These are phyloP conservation scores for Gila orcuttii DNA, from an alignment of 2,113 vertebrate species.

Conservation along the genomic window DNA sequence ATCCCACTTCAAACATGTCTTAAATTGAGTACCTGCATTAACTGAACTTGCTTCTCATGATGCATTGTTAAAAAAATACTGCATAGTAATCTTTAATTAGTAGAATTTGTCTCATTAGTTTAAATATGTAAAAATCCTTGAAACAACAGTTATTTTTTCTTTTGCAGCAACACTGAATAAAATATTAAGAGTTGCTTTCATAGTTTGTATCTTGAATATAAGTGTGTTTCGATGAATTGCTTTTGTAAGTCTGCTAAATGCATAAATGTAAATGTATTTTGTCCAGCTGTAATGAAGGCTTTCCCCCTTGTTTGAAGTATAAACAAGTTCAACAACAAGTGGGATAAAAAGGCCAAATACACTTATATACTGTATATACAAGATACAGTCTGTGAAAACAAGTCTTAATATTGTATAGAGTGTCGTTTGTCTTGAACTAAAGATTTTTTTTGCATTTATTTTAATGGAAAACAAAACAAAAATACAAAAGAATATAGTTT, in stretches of 20 bases:
- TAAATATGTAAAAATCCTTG: not conserved
- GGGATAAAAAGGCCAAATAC: not conserved
- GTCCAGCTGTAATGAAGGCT: not conserved
- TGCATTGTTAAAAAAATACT: too few relatives aligned
- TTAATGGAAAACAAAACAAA: not conserved
- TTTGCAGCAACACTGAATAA: not conserved
- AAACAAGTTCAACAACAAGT: not conserved
- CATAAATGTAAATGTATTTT: not conserved
- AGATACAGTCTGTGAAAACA: not conserved
- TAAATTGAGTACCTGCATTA: not conserved
- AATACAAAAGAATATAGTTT: not conserved
- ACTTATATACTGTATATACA: not conserved
- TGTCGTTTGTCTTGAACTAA: not conserved
- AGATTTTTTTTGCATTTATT: not conserved
- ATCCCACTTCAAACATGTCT: not conserved
- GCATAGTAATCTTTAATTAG: not conserved
- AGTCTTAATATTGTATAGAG: conserved; percentile 3
- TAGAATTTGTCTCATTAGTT: not conserved
- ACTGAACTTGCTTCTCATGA: not conserved
- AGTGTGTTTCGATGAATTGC: too few relatives aligned
- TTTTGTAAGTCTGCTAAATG: too few relatives aligned
- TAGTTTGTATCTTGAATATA: not conserved
- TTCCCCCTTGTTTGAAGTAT: not conserved
- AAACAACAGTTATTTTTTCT: not conserved
- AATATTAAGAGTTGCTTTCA: not conserved